Evolutionary conservation across 2,888 invertebrate species (phyloP).

Genomic region (Drosophila pegasa): DNA sequence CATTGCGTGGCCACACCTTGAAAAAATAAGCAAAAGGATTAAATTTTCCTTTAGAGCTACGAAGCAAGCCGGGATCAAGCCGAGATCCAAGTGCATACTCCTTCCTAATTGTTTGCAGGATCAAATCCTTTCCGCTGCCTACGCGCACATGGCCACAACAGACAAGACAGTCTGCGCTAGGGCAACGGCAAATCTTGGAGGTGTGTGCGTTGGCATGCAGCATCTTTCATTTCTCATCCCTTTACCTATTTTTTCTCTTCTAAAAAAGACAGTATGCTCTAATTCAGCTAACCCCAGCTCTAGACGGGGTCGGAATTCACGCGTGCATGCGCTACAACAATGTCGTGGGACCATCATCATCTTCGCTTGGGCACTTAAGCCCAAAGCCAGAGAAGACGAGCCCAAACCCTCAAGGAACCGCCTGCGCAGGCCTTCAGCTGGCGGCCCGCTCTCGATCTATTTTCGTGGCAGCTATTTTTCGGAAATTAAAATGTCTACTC

Average conservation of each 20-base stretch:
- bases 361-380: slow-evolving; percentile 50
- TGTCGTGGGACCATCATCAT: slow-evolving; percentile 26
- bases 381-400: slow-evolving; percentile 2
- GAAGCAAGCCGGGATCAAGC: slow-evolving; percentile 8
- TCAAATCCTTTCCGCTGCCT: slow-evolving; percentile 69
- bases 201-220: slow-evolving; percentile 57
- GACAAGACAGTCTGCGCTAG: slow-evolving; percentile 43
- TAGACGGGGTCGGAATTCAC: slow-evolving; percentile 11
- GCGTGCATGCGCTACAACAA: slow-evolving; percentile 45
- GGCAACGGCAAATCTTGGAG: slow-evolving; percentile 38
- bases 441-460: slow-evolving; percentile 48
- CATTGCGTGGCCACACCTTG: slow-evolving; percentile 77
- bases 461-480: slow-evolving; percentile 56
- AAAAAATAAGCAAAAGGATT: slow-evolving; percentile 81
- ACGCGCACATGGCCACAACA: slow-evolving; percentile 55
- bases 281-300: slow-evolving; percentile 34
- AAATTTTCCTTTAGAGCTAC: slow-evolving; percentile 43
- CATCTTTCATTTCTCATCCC: slow-evolving; percentile 41
- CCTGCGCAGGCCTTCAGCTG: slow-evolving; percentile 53
- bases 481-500: slow-evolving; percentile 79
- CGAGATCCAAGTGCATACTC: slow-evolving; percentile 54
- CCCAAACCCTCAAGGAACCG: slow-evolving; percentile 37
- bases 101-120: slow-evolving; percentile 53
- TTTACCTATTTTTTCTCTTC: slow-evolving; percentile 20
- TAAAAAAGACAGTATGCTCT: slow-evolving; percentile 45